Conservation (phyloP, 1,140 invertebrate species). For the Lordiphosa clarofinis region DNA sequence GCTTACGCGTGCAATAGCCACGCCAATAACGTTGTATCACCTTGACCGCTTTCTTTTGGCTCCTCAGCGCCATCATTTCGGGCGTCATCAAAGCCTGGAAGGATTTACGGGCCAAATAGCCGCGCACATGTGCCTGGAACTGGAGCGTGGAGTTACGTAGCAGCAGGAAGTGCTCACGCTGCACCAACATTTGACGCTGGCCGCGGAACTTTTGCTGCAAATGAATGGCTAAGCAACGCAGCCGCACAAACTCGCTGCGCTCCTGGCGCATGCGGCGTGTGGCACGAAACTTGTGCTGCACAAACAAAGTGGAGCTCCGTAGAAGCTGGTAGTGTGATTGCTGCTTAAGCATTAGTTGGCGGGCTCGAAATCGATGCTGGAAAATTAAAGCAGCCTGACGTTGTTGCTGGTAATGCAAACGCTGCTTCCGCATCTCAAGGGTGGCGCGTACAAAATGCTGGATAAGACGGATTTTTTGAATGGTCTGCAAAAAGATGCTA, state of each 20-base stretch:
- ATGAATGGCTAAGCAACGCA: constrained; percentile 65
- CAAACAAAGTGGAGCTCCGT: constrained; percentile 38
- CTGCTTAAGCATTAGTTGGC: constrained; percentile 51
- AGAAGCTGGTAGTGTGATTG: constrained; percentile 70
- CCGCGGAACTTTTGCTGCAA: constrained; percentile 81
- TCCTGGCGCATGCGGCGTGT: constrained; percentile 59
- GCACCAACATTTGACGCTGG: constrained; percentile 68
- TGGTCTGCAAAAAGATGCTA: constrained; percentile 57
- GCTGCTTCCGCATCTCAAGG: constrained; percentile 40
- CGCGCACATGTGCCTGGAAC: constrained; percentile 80
- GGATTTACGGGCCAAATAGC: constrained; percentile 80
- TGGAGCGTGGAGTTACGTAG: constrained; percentile 54
- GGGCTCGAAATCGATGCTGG: constrained; percentile 81
- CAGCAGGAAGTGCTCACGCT: constrained; percentile 39
- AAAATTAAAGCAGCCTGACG: constrained; percentile 77
- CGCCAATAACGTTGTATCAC: constrained; percentile 86
- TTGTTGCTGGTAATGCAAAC: constrained; percentile 71
- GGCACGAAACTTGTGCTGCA: constrained; percentile 79
- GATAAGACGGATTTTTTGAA: constrained; percentile 56
- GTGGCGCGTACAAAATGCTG: constrained; percentile 77
- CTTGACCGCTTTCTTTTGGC: constrained; percentile 81
- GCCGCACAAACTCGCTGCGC: constrained; percentile 68
- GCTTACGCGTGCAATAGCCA: constrained; percentile 81
- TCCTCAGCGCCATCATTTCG: constrained; percentile 80
- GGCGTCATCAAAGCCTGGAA: constrained; percentile 79